Evolutionary conservation across 1,140 invertebrate species (phyloP).

Genomic region (Aphis craccivora): DNA sequence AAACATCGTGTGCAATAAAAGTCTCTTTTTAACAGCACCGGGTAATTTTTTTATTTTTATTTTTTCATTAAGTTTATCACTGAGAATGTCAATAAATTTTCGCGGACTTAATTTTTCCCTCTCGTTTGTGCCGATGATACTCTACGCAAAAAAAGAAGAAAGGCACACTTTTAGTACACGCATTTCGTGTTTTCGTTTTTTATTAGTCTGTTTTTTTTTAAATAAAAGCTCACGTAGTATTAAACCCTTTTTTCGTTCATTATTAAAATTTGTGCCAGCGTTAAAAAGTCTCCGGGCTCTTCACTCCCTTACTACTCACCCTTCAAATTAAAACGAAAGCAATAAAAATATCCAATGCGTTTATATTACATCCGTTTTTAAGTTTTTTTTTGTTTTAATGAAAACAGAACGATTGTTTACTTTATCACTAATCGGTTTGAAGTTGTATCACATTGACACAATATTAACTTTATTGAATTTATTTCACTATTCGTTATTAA

Average conservation of each 20-base stretch:
- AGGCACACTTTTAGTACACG: slow-evolving; percentile 38
- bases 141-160: slow-evolving; percentile 10
- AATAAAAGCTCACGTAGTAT: slow-evolving; percentile 53
- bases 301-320: slow-evolving; percentile 9
- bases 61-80: slow-evolving; percentile 58
- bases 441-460: neutral
- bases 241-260: slow-evolving; percentile 58
- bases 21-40: slow-evolving; percentile 49
- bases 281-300: slow-evolving; percentile 56
- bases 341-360: slow-evolving; percentile 55
- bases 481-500: neutral
- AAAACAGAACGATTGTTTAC: slow-evolving; percentile 42
- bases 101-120: slow-evolving; percentile 54
- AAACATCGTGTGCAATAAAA: slow-evolving; percentile 52
- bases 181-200: slow-evolving; percentile 54
- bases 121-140: slow-evolving; percentile 41
- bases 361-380: slow-evolving; percentile 45
- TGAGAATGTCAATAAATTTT: slow-evolving; percentile 53
- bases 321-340: slow-evolving; percentile 55
- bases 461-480: neutral
- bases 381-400: slow-evolving; percentile 8
- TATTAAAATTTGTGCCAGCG: slow-evolving; percentile 55
- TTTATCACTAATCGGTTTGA: slow-evolving; percentile 27
- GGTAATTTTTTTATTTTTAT: slow-evolving; percentile 4
- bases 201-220: slow-evolving; percentile 56